phyloP scores from a whole-genome alignment of 2,797 vertebrate species.

The Sebastes cheni region DNA sequence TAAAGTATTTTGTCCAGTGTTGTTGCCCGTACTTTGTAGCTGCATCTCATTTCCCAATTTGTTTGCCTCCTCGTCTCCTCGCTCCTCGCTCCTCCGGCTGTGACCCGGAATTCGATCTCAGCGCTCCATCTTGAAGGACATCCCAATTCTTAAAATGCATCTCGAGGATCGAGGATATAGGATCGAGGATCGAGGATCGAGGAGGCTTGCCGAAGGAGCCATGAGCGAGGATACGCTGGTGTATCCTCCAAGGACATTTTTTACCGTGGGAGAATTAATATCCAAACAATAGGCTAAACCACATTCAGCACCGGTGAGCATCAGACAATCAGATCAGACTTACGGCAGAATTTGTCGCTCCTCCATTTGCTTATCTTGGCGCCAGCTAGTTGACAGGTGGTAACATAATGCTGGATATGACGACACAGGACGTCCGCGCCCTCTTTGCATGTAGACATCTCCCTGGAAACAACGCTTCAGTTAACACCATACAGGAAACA shows the following conservation, averaged over 20 bases:
- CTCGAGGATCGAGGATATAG: no score
- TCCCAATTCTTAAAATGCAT: no score
- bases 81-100: no score
- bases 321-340: conserved; percentile 1
- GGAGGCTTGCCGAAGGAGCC: no score
- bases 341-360: conserved; percentile 19
- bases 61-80: no score
- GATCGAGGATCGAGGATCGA: no score
- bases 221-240: no score
- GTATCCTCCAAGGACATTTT: no score
- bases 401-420: conserved; percentile 32
- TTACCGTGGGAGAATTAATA: background rate
- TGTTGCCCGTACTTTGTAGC: background rate
- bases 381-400: conserved; percentile 30
- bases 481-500: background rate
- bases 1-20: background rate
- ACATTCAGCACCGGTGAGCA: background rate
- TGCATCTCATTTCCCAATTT: no score
- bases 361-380: conserved; percentile 29
- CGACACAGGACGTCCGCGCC: background rate
- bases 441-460: background rate
- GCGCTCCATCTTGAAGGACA: no score
- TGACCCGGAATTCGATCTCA: no score
- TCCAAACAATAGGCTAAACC: background rate
- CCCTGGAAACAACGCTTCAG: conserved; percentile 12